Evolutionary conservation across 2,113 vertebrate species (phyloP), one percentile per base, ranked within the genome.

Genomic region (Okapia johnstoni): DNA sequence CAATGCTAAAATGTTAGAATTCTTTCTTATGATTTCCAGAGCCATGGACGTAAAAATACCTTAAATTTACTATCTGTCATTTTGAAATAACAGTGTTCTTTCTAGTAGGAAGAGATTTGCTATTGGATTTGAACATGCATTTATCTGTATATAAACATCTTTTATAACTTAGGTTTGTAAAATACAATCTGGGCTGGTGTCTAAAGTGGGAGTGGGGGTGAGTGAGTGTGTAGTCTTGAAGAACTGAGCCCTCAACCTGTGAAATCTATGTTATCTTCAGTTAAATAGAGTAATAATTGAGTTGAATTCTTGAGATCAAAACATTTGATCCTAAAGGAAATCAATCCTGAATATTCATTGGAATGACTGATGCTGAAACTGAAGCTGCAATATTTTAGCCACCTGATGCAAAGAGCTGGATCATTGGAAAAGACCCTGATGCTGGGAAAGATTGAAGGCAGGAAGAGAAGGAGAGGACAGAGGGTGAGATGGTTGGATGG

Each of bases 11-110:
- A 94, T 81, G 1, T 12, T 87, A 33, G 60, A 92, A 77, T 97
- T 97, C 19, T 70, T 96, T 93, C 40, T 94, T 94, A 94, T 58
- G 21, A 33, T n/a, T 98, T 96, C 48, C 19, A 95, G 50, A 48
- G 1, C 2, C 19, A 2, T 63, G 52, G 9, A 15, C 94, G 16
- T 52, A 91, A 97, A 73, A 88, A 4, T 91, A 79, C 14, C 16
- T 77, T 83, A 60, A 63, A 11, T 55, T 96, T 97, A n/a, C n/a
- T 77, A 73, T 30, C 17, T 94, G n/a, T 14, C 6, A 3, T 58
- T 84, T n/a, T 80, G 92, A 60, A 95, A 63, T 93, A 43, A 58
- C 77, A 70, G 4, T 7, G 48, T 28, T 97, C 36, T 40, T 98
- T 73, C 46, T 23, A 0, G 7, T 17, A 6, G 12, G 19, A 79